phyloP scores from a whole-genome alignment of 2,888 invertebrate genomes.

The Apodemia zela region DNA sequence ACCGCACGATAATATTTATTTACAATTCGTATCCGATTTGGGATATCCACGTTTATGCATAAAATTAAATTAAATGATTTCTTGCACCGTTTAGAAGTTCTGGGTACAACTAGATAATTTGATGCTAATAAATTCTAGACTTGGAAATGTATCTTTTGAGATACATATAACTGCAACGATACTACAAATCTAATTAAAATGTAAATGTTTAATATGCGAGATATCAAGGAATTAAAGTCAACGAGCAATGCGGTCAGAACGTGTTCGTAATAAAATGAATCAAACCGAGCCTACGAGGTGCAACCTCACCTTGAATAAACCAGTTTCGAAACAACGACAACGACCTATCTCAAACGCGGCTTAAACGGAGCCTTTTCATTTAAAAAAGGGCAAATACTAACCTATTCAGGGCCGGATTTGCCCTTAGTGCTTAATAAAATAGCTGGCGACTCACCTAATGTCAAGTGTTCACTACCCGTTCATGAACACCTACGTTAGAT shows the following conservation, averaged over 20 bases:
- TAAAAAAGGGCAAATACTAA: background rate
- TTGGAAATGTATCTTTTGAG: background rate
- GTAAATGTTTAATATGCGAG: background rate
- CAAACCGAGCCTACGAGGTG: background rate
- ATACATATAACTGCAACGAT: background rate
- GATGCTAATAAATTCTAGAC: too few species aligned
- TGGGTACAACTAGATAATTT: too few species aligned
- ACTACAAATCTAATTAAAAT: background rate
- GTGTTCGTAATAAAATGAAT: constrained; percentile 5
- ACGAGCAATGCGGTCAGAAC: constrained; percentile 12
- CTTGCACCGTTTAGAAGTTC: too few species aligned
- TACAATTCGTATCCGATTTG: too few species aligned
- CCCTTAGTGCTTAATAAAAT: too few species aligned
- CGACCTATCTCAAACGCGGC: constrained; percentile 13
- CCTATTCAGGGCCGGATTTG: background rate
- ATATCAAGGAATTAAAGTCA: background rate
- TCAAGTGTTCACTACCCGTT: too few species aligned
- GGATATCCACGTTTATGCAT: too few species aligned
- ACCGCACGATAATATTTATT: too few species aligned
- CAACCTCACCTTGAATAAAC: constrained; percentile 9
- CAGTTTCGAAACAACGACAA: constrained; percentile 14
- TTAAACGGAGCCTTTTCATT: background rate
- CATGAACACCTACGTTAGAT: too few species aligned
- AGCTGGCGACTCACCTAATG: too few species aligned
- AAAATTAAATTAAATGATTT: too few species aligned